Percentiles rank a stretch among this genome's conserved stretches.
These are phyloP conservation scores for Brachyptera risi DNA, from an alignment of 2,888 invertebrate genomes.

Conservation along the genomic window DNA sequence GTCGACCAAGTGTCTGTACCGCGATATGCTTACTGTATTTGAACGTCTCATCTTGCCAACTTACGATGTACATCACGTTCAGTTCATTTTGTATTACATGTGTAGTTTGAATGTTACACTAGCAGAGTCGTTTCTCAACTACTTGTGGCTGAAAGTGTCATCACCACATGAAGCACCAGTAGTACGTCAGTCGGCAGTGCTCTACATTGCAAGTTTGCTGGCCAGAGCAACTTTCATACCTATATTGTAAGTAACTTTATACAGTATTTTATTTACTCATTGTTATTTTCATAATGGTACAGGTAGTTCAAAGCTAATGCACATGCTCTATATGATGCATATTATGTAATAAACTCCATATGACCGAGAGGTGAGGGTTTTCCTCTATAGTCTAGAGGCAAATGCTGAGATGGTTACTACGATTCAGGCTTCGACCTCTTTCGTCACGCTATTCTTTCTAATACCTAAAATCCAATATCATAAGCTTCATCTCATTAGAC, in stretches of 20 bases:
- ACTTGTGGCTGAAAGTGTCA: constrained; percentile 69
- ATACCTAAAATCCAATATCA: too few relatives aligned
- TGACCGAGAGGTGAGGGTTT: too few relatives aligned
- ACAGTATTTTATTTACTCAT: not conserved
- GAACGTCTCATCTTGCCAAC: constrained; percentile 79
- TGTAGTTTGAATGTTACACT: constrained; percentile 60
- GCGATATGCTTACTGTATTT: constrained; percentile 63
- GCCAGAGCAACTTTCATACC: constrained; percentile 63
- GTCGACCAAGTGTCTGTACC: constrained; percentile 56
- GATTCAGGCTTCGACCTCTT: too few relatives aligned
- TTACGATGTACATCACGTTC: constrained; percentile 74
- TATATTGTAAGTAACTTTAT: constrained; percentile 53
- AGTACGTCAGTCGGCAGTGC: constrained; percentile 64
- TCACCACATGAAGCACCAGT: constrained; percentile 60
- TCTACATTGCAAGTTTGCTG: constrained; percentile 70
- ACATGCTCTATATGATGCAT: too few relatives aligned
- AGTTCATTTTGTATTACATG: constrained; percentile 71
- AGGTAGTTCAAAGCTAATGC: too few relatives aligned
- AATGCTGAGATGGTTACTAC: too few relatives aligned
- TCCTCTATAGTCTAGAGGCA: too few relatives aligned
- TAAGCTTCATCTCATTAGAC: too few relatives aligned
- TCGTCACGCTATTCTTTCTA: too few relatives aligned
- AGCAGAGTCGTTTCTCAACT: constrained; percentile 62
- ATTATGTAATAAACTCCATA: too few relatives aligned
- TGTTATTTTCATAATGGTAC: too few relatives aligned